Conservation (phyloP, 1,140 invertebrate species). For the Psilanteris sp. region DNA sequence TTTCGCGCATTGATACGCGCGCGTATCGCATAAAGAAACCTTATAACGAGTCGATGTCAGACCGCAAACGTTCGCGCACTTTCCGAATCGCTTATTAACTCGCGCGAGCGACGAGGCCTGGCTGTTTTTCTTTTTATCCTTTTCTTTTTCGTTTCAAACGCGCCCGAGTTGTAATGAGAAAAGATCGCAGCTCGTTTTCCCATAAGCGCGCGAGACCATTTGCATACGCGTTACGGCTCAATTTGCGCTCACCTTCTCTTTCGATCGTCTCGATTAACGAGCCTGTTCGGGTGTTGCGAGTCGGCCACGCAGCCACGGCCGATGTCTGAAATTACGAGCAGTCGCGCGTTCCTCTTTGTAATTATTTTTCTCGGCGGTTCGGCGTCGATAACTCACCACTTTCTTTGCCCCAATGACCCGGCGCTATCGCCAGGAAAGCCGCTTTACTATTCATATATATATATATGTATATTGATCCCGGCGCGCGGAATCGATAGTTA, state of each 20-base stretch:
- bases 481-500: no score
- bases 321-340: conserved; percentile 25
- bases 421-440: conserved; percentile 2
- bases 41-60: no score
- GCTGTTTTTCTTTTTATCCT: no score
- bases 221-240: conserved; percentile 18
- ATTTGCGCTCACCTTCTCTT: conserved; percentile 12
- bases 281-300: conserved; percentile 21
- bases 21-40: no score
- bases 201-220: conserved; percentile 29
- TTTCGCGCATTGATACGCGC: no score
- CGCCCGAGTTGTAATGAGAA: conserved; percentile 28
- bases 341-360: conserved; percentile 37
- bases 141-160: no score
- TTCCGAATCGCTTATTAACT: no score
- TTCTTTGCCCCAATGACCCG: conserved; percentile 38
- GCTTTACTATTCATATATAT: conserved; percentile 5
- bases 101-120: no score
- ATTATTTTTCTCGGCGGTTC: conserved; percentile 40
- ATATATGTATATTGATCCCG: no score
- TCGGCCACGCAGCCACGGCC: conserved; percentile 6
- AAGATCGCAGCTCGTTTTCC: conserved; percentile 38
- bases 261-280: conserved; percentile 48
- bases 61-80: no score
- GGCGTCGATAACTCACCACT: conserved; percentile 32